Evolutionary conservation across 1,140 invertebrate genomes (phyloP).

Genomic region (Arctopsyche grandis): DNA sequence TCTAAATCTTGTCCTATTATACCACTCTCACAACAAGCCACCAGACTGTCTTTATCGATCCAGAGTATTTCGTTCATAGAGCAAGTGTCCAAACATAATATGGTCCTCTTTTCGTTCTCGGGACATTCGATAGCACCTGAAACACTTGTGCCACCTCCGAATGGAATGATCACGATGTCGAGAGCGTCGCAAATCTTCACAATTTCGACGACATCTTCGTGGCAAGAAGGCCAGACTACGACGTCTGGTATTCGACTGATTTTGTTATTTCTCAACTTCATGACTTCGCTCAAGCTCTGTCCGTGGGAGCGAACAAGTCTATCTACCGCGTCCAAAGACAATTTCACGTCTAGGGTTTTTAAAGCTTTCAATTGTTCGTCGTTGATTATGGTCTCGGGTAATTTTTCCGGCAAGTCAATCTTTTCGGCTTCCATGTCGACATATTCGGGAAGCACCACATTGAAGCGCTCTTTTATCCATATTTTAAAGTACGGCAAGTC

Average conservation of each 20-base stretch:
- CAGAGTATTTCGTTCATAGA: slow-evolving; percentile 96
- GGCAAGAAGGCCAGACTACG: slow-evolving; percentile 89
- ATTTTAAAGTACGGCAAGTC: slow-evolving; percentile 80
- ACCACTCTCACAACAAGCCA: slow-evolving; percentile 85
- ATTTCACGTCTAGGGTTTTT: slow-evolving; percentile 57
- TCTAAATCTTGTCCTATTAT: slow-evolving; percentile 96
- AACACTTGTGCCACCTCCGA: slow-evolving; percentile 96
- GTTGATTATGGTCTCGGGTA: slow-evolving; percentile 68
- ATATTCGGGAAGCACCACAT: neutral
- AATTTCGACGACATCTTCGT: slow-evolving; percentile 81
- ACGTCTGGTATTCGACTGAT: slow-evolving; percentile 91
- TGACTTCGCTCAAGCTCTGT: slow-evolving; percentile 92
- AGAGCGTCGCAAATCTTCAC: slow-evolving; percentile 80
- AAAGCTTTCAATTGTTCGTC: slow-evolving; percentile 59
- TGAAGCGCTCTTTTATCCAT: slow-evolving; percentile 77
- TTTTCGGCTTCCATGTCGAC: slow-evolving; percentile 72
- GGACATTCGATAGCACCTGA: slow-evolving; percentile 92
- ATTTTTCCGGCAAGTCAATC: slow-evolving; percentile 53
- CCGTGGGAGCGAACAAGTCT: slow-evolving; percentile 91
- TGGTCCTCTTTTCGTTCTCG: slow-evolving; percentile 79
- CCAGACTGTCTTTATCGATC: slow-evolving; percentile 84
- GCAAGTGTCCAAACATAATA: slow-evolving; percentile 92
- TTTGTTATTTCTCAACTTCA: slow-evolving; percentile 74
- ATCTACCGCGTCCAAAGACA: slow-evolving; percentile 83
- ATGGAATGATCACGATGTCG: slow-evolving; percentile 90